Evolutionary conservation across 2,113 vertebrate genomes (phyloP).

Genomic region (Pavo muticus): DNA sequence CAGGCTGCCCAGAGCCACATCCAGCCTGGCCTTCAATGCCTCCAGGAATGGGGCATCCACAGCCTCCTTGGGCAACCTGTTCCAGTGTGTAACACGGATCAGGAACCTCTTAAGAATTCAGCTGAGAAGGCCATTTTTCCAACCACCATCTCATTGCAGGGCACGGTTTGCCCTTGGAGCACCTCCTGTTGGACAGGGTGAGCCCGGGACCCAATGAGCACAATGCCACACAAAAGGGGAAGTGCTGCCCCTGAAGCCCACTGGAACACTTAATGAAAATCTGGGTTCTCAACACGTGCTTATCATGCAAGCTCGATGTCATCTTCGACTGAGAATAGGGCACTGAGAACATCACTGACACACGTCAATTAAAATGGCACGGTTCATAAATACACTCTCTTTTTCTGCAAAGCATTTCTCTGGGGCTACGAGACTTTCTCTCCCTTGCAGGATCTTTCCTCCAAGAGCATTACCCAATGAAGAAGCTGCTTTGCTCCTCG

Average conservation of each 20-base stretch:
- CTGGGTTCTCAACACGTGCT: neutral
- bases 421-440: neutral
- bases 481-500: neutral
- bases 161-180: neutral
- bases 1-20: no score
- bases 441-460: neutral
- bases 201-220: fast-evolving
- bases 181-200: neutral
- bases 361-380: neutral
- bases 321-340: neutral
- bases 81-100: neutral
- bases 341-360: neutral
- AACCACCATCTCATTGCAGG: neutral
- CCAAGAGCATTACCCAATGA: fast-evolving
- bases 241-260: neutral
- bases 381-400: neutral
- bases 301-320: neutral
- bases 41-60: no score
- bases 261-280: neutral
- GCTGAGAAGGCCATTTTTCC: neutral
- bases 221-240: neutral
- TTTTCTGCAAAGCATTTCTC: neutral
- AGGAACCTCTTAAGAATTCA: constrained; percentile 37
- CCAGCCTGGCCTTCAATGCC: no score
- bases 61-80: no score